Base-by-base conservation (phyloP, 2,888 invertebrate species). In the Prosopocoilus inquinatus region DNA sequence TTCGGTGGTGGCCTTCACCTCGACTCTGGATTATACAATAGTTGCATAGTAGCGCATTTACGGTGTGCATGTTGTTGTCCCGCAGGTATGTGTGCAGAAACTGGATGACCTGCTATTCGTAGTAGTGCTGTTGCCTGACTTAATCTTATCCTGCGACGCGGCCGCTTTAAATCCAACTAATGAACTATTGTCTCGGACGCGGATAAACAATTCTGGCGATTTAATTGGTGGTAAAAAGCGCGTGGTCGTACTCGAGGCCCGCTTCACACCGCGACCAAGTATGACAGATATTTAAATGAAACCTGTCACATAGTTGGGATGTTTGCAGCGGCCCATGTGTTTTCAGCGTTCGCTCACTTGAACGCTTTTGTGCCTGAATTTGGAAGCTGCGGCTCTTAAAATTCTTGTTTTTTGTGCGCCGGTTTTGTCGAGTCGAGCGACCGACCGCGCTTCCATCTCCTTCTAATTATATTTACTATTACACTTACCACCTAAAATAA, bases 271-370 rank as follows among this genome's bases (percentile, higher is more conserved):
- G 59, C 57, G 55, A 49, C 56, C 50, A 55, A 58, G 61, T 57
- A 61, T 61, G 64, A 61, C 65, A 64, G 65, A 67, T 66, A 67
- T 67, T 67, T 66, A 67, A 67, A 65, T 66, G 63, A 68, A 68
- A 68, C 64, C 69, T 64, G 68, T 69, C 69, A 70, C 70, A 70
- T 70, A 67, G 66, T 61, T 66, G 61, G 60, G 64, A 70, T 71
- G 65, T 65, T 67, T 61, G 60, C 60, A 61, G 55, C 63, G 58
- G 60, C 59, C 64, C 67, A 66, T 63, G 64, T 64, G 65, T 64
- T 66, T 52, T 61, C 58, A 56, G 20, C 39, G 50, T 47, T 44
- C 41, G 44, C 48, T 49, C 41, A 53, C 65, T 61, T 58, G 50
- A 60, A 57, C 57, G 49, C 61, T 58, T 63, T 63, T 62, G 62